Evolutionary conservation across 2,888 invertebrate genomes (phyloP), one percentile per base, ranked within the genome.

Genomic region (Dryadula phaetusa): DNA sequence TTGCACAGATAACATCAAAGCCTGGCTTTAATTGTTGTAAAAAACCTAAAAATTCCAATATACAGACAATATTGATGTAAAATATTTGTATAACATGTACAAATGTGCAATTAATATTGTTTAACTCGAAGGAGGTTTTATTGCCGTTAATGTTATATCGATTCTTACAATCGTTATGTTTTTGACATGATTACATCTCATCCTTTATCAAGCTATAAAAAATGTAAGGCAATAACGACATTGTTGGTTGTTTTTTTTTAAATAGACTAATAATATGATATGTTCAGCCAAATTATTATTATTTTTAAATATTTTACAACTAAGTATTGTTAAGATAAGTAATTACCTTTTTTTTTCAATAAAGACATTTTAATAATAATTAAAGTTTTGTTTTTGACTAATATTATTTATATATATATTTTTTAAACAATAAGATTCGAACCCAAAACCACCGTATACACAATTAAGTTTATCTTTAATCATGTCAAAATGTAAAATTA

Each of bases 61-160:
- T 34, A 37, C 34, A 54, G 49, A 49, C 34, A 20, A 14, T 37
- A 54, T 54, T 54, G 54, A 20, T 54, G 54, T 37, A n/a, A 54
- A 54, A 54, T 12, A 54, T 20, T 20, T 20, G 4, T 14, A 54
- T 20, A 34, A 34, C 34, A 34, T 34, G 34, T 53, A 3, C 20
- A 20, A 14, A 20, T 18, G 16, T 32, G 28, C 6, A 53, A 18
- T 53, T 32, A 18, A 53, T 53, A 18, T 32, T 53, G 32, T 53
- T 28, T 12, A 34, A 34, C 20, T 20, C 7, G 20, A 54, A n/a
- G 18, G 3, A 54, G 20, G 0, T 37, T 20, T 32, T 53, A 34
- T 34, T 8, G 34, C 12, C 1, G 14, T 6, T 7, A 12, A 25
- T 49, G 49, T 8, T 7, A 34, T 18, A 54, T 34, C 53, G 53